Conservation (phyloP, 2,797 vertebrate species). For the Limnodromus scolopaceus region DNA sequence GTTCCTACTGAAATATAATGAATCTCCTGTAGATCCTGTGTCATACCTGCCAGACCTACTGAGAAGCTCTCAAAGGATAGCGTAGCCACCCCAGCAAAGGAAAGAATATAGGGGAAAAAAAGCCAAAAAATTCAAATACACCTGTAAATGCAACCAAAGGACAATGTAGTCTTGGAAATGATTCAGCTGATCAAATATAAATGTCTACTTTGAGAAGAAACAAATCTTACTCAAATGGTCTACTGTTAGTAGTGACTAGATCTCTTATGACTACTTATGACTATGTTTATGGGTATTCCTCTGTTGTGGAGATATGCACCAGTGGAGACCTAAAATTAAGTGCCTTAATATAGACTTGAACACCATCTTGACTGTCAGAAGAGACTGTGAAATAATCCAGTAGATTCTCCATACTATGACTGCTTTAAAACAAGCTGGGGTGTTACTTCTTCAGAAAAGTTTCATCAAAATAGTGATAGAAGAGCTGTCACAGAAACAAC, state of each 20-base stretch:
- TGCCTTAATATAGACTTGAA: background rate
- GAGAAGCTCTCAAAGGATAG: background rate
- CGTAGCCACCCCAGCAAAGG: background rate
- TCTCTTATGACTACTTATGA: background rate
- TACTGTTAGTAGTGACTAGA: background rate
- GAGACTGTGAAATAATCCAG: background rate
- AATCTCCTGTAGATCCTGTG: background rate
- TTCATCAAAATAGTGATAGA: background rate
- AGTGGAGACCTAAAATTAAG: background rate
- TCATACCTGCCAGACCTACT: background rate
- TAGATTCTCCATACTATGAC: background rate
- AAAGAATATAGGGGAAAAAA: background rate
- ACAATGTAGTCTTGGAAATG: background rate
- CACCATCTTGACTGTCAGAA: background rate
- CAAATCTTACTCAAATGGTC: background rate
- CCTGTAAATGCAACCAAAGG: background rate
- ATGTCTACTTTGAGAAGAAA: background rate
- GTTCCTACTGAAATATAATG: background rate
- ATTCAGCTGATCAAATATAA: background rate
- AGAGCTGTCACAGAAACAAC: background rate
- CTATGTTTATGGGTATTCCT: background rate
- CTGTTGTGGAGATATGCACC: rapidly evolving
- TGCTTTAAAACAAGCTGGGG: background rate
- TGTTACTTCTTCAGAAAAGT: background rate
- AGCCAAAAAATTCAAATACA: background rate